Evolutionary conservation across 2,113 vertebrate genomes (phyloP), one percentile per base, ranked within the genome.

Genomic region (Ictidomys tridecemlineatus): DNA sequence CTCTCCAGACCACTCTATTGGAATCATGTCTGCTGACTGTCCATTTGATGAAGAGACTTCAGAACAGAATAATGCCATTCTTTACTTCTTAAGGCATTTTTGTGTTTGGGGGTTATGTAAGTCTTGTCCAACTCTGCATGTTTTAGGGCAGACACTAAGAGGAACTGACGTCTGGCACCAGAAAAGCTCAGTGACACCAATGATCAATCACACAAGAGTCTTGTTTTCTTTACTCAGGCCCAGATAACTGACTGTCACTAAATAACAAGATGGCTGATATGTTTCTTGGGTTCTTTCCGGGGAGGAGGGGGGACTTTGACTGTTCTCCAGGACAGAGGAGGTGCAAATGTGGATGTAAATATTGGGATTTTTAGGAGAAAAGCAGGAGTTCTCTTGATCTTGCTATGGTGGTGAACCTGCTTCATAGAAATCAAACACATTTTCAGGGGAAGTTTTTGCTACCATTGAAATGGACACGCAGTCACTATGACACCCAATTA

Each of bases 1-100:
- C 72, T 70, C 13, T 92, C 9, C 11, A 85, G 93, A 77, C n/a
- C 73, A 82, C 14, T 92, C 39, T 95, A 93, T 56, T 95, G 87
- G 89, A 87, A 70, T 76, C 4, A 34, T 73, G 73, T 93, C 70
- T 76, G 34, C 11, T 77, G 26, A 89, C 4, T 42, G 30, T 48
- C 42, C 28, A 61, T 20, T 78, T 88, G 53, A 96, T 74, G 70
- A 79, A 45, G 28, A 84, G 24, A 39, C 4, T 14, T 86, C 18
- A 65, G 73, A 26, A 56, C 20, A 53, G 17, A 73, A 69, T 24
- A 28, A 30, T 42, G 5, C 1, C 26, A 13, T 53, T 87, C 11
- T 88, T 37, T 0, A 83, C 79, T 74, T 80, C 7, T 61, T 42
- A 28, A 65, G 51, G n/a, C 17, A 51, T 80, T 93, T 95, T 90